These are phyloP conservation scores for Drosophila grimshawi DNA, from an alignment of 1,140 invertebrate genomes.

Conservation along the genomic window DNA sequence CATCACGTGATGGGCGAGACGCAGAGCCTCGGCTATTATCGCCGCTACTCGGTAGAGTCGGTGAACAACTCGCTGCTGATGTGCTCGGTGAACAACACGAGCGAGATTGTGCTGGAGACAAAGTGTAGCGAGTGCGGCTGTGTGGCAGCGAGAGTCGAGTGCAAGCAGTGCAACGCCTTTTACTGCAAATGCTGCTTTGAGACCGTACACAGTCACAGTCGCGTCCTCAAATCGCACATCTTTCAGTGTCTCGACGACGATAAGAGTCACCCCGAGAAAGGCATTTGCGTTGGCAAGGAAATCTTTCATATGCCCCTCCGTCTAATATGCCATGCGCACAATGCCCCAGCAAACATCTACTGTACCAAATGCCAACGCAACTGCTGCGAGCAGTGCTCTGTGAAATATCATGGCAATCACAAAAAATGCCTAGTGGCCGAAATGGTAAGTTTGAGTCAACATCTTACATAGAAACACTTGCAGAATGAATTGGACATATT, in stretches of 20 bases:
- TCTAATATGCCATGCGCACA: conserved; percentile 34
- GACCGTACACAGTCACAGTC: conserved; percentile 59
- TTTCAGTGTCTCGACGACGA: conserved; percentile 9
- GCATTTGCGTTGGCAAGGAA: conserved; percentile 34
- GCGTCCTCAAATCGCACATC: conserved; percentile 60
- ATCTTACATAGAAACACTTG: background rate
- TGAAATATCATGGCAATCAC: conserved; percentile 17
- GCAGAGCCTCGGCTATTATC: conserved; percentile 26
- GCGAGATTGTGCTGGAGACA: conserved; percentile 12
- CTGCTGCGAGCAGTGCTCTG: conserved; percentile 24
- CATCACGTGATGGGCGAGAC: conserved; percentile 65
- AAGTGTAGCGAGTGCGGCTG: conserved; percentile 68
- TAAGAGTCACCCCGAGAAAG: background rate
- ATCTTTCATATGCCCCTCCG: conserved; percentile 36
- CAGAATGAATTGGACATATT: background rate
- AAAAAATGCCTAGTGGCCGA: background rate
- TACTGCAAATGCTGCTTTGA: conserved; percentile 70
- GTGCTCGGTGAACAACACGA: background rate
- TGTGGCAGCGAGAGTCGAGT: conserved; percentile 40
- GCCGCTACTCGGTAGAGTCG: conserved; percentile 21
- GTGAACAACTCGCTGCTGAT: conserved; percentile 41
- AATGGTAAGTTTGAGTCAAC: conserved; percentile 32
- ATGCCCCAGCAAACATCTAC: conserved; percentile 11
- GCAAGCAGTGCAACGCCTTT: conserved; percentile 60
- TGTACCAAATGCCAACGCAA: conserved; percentile 37